Conservation (phyloP, 2,797 vertebrate species). For the Paguma larvata region DNA sequence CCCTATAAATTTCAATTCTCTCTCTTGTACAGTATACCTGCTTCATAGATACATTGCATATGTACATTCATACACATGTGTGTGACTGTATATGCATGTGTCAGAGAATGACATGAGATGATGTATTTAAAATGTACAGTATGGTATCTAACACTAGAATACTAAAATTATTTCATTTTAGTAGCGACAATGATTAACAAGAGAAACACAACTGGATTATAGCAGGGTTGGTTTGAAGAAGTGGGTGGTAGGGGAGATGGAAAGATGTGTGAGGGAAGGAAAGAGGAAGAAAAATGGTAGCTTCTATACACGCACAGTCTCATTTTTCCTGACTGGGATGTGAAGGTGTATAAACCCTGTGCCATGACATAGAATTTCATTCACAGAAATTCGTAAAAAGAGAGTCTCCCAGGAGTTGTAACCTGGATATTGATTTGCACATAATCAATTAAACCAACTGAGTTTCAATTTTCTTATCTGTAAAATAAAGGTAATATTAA, state of each 20-base stretch:
- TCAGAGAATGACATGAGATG: background rate
- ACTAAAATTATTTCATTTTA: background rate
- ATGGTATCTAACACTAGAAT: background rate
- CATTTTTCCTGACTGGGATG: background rate
- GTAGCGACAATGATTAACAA: background rate
- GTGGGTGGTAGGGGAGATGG: background rate
- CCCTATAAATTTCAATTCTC: background rate
- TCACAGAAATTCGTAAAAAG: slow-evolving; percentile 23
- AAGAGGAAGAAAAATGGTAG: background rate
- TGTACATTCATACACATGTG: background rate
- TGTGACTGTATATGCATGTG: background rate
- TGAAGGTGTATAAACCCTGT: background rate
- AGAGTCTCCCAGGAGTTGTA: background rate
- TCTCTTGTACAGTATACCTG: background rate
- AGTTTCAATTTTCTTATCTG: slow-evolving; percentile 59
- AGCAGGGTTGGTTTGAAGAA: background rate
- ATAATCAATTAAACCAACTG: slow-evolving; percentile 69
- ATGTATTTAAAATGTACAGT: background rate
- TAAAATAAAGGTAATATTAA: slow-evolving; percentile 68
- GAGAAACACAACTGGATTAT: background rate
- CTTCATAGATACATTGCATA: background rate
- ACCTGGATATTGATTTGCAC: slow-evolving; percentile 59
- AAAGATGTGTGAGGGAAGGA: background rate
- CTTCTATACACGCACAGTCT: background rate
- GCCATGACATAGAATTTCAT: slow-evolving; percentile 1